Conservation (phyloP, 2,113 vertebrate species). For the Tylochromis polylepis region DNA sequence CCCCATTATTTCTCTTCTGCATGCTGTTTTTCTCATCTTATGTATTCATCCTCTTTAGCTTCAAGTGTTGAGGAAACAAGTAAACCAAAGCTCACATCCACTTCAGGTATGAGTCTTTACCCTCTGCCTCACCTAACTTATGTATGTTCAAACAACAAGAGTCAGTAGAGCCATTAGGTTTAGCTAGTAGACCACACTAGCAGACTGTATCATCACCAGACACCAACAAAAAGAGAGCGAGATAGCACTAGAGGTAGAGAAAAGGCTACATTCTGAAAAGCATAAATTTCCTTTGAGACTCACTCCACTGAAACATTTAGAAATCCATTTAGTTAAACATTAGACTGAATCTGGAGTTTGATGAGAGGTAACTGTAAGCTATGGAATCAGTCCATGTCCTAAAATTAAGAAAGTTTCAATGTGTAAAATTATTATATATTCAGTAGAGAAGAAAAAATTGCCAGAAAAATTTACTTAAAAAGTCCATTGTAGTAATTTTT, state of each 20-base stretch:
- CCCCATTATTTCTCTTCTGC: not conserved
- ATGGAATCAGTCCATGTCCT: not conserved
- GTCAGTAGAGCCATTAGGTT: slow-evolving; percentile 17
- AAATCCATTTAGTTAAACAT: slow-evolving; percentile 30
- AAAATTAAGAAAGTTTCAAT: not conserved
- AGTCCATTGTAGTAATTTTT: not conserved
- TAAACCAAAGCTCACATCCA: not conserved
- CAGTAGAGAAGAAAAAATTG: not conserved
- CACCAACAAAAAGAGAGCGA: not conserved
- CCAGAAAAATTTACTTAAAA: not conserved
- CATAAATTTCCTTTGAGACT: slow-evolving; percentile 29
- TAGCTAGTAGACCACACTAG: not conserved
- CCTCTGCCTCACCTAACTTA: not conserved
- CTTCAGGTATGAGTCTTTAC: slow-evolving; percentile 9
- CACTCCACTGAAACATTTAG: slow-evolving; percentile 23
- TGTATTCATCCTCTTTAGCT: slow-evolving; percentile 8
- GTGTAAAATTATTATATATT: not conserved
- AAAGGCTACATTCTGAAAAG: not conserved
- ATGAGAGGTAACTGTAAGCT: slow-evolving; percentile 16
- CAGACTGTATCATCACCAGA: not conserved
- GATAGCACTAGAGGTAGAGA: not conserved
- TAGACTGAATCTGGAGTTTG: slow-evolving; percentile 14
- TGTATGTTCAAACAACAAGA: not conserved
- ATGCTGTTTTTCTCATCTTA: not conserved
- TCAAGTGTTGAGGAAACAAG: not conserved